phyloP scores from a whole-genome alignment of 2,113 vertebrate genomes.

The Alosa alosa region DNA sequence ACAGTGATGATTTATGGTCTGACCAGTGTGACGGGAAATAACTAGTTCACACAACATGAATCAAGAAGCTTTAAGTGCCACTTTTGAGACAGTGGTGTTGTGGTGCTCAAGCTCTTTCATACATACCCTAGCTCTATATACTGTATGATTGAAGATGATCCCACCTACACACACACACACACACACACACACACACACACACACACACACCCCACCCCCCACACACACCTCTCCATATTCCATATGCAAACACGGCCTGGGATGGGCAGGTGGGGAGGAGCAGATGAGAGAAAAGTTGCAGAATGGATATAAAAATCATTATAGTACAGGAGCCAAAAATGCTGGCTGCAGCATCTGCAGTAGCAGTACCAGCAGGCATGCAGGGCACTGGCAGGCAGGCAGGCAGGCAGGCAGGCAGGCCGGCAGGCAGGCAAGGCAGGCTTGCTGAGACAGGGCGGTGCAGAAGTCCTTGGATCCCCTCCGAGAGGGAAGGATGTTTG shows the following conservation, averaged over 20 bases:
- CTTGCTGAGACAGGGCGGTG: background rate
- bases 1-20: background rate
- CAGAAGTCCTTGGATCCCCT: conserved; percentile 30
- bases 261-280: background rate
- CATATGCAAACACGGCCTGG: background rate
- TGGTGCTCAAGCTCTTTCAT: background rate
- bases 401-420: background rate
- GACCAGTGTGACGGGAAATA: background rate
- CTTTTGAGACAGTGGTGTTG: too few species aligned
- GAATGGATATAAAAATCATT: background rate
- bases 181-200: too few species aligned
- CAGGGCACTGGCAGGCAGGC: background rate
- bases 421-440: background rate
- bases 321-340: background rate
- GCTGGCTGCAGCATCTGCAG: background rate
- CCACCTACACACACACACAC: background rate
- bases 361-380: background rate
- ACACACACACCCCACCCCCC: too few species aligned
- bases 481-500: conserved; percentile 34
- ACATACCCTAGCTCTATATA: background rate
- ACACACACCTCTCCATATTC: background rate
- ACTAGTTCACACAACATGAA: background rate
- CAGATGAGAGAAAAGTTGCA: background rate
- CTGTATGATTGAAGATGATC: background rate
- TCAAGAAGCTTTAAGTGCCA: background rate